Evolutionary conservation across 2,797 vertebrate species (phyloP), one percentile per base, ranked within the genome.

Genomic region (Borostomias antarcticus): DNA sequence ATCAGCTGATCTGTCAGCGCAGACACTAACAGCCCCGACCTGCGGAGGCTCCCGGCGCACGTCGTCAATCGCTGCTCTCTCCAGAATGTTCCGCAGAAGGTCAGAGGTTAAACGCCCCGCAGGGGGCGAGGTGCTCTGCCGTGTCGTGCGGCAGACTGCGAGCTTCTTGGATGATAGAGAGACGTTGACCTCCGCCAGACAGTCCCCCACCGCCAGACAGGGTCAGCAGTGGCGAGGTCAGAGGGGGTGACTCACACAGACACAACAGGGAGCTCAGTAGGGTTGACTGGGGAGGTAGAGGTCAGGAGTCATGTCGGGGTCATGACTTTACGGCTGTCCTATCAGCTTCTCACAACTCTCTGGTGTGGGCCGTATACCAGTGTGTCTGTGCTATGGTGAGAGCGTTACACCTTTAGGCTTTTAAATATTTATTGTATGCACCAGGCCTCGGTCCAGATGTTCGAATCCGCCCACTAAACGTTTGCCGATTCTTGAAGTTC

Each of bases 101-200:
- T 80, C 78, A 84, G 78, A 81, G 76, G 78, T 82, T 64, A 75
- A 43, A 65, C 21, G 35, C 64, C n/a, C n/a, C n/a, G n/a, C n/a
- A n/a, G n/a, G n/a, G n/a, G n/a, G n/a, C n/a, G n/a, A n/a, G n/a
- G n/a, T n/a, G n/a, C n/a, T n/a, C n/a, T n/a, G n/a, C n/a, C n/a
- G n/a, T n/a, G n/a, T n/a, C n/a, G 71, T 81, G 74, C 21, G 23
- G 70, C 76, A 66, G 79, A 73, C 70, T 29, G 56, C 30, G 47
- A 45, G 23, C 19, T 65, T 81, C 74, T 80, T 77, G 77, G 78
- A n/a, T n/a, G n/a, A n/a, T n/a, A n/a, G n/a, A n/a, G n/a, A n/a
- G n/a, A n/a, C 21, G 53, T 4, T 75, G 81, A 85, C 80, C 76
- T 72, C 35, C 62, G 81, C 74, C 78, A 80, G 78, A 80, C 75